Percentiles rank a stretch among this genome's conserved stretches.
Conservation (phyloP, 2,888 invertebrate genomes). For the Catotricha subobsoleta region DNA sequence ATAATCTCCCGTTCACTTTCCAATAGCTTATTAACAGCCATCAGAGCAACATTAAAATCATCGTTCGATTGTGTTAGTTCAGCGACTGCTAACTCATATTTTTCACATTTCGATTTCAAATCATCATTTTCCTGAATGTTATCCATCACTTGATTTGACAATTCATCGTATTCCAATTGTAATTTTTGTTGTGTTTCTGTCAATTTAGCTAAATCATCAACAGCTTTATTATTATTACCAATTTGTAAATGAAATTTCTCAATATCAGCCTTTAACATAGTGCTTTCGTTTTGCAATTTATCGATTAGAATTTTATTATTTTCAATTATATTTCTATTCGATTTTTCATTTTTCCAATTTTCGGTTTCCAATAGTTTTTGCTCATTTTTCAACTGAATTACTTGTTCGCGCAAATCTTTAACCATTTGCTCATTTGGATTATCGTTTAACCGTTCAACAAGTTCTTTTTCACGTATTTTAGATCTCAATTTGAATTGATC, state of each 20-base stretch:
- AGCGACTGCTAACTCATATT: no score
- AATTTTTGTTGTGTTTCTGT: no score
- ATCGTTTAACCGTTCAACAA: constrained; percentile 33
- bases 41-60: no score
- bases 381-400: background rate
- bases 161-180: constrained; percentile 34
- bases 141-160: constrained; percentile 40
- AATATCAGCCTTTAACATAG: background rate
- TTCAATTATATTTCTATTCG: constrained; percentile 15
- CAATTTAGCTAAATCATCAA: no score
- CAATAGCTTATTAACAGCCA: no score
- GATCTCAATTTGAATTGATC: constrained; percentile 34
- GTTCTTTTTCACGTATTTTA: constrained; percentile 36
- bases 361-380: background rate
- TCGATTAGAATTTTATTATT: constrained; percentile 16
- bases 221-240: no score
- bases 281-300: no score
- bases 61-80: no score
- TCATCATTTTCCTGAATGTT: constrained; percentile 35
- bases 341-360: constrained; percentile 13
- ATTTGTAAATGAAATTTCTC: background rate
- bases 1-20: no score
- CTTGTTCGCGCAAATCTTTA: background rate
- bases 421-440: constrained; percentile 14
- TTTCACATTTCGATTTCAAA: constrained; percentile 30